Evolutionary conservation across 2,888 invertebrate genomes (phyloP).

Genomic region (Plutella xylostella): DNA sequence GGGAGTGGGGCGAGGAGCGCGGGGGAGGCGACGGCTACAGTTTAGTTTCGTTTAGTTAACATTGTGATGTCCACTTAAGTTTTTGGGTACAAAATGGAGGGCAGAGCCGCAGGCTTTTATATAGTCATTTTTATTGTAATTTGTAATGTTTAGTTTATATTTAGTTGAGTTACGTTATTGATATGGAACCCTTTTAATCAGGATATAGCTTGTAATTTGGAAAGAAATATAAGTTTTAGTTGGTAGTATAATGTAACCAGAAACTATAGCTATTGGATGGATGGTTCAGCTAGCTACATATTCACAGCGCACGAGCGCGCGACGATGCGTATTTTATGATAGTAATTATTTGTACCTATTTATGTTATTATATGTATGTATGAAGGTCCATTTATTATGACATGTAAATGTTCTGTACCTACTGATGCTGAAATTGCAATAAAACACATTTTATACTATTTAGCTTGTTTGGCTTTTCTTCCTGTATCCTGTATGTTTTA

Average conservation of each 20-base stretch:
- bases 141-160: too few relatives aligned
- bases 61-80: slow-evolving; percentile 24
- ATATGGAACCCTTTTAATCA: too few relatives aligned
- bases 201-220: too few relatives aligned
- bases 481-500: too few relatives aligned
- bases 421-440: slow-evolving; percentile 43
- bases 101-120: slow-evolving; percentile 10
- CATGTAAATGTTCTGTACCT: slow-evolving; percentile 19
- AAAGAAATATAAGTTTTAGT: too few relatives aligned
- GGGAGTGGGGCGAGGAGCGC: too few relatives aligned
- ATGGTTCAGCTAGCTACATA: too few relatives aligned
- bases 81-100: slow-evolving; percentile 25
- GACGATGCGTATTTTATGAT: not conserved
- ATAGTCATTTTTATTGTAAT: slow-evolving; percentile 4
- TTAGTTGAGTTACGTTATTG: too few relatives aligned
- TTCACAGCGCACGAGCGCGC: not conserved
- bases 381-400: slow-evolving; percentile 1
- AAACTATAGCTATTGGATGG: too few relatives aligned
- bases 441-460: slow-evolving; percentile 24
- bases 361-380: not conserved
- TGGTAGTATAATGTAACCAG: too few relatives aligned
- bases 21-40: not conserved
- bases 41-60: slow-evolving; percentile 11
- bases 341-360: slow-evolving; percentile 1
- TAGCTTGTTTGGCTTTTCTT: too few relatives aligned